Evolutionary conservation across 1,140 invertebrate species (phyloP), one percentile per base, ranked within the genome.

Genomic region (Neodiprion lecontei): DNA sequence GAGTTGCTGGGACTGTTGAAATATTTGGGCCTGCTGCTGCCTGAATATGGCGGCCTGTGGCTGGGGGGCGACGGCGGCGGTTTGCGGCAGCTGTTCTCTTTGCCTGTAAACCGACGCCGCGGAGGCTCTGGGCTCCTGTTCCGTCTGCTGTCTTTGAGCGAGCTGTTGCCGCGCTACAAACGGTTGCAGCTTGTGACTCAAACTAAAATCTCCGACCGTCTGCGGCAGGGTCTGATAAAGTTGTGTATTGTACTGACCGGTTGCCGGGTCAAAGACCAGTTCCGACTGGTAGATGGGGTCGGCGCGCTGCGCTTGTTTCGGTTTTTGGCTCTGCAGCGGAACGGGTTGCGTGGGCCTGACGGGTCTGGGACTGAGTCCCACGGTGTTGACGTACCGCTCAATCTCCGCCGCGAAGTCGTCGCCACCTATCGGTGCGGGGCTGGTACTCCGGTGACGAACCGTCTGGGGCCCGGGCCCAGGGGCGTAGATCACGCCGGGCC

Each of bases 211-310:
- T 74, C 93, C 93, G 74, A 91, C 90, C 28, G 91, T 92, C 83
- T 95, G 93, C 14, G 94, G 94, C 69, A 95, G 85, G 48, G 90
- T 90, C 86, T 95, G 95, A 88, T 92, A 95, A 47, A 95, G 88
- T 75, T 95, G 92, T 12, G 94, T 94, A 80, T 95, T 94, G 89
- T 95, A 95, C 82, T 94, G 92, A 74, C 94, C 94, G 77, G 91
- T 92, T n/a, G 90, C 82, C 61, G 94, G 94, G 86, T 96, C 94
- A 86, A 91, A 95, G 0, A 95, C 90, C 9, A 95, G 86, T 80
- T 95, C 93, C 21, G 94, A 94, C 69, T 93, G 92, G 85, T 95
- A 95, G 75, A 95, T 89, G 65, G 93, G 91, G 74, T 92, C 90
- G 23, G 89, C 85, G 76, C 82, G 86, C 49, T 75, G 73, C 74